Evolutionary conservation across 1,140 invertebrate species (phyloP).

Genomic region (Drosophila tropicalis): DNA sequence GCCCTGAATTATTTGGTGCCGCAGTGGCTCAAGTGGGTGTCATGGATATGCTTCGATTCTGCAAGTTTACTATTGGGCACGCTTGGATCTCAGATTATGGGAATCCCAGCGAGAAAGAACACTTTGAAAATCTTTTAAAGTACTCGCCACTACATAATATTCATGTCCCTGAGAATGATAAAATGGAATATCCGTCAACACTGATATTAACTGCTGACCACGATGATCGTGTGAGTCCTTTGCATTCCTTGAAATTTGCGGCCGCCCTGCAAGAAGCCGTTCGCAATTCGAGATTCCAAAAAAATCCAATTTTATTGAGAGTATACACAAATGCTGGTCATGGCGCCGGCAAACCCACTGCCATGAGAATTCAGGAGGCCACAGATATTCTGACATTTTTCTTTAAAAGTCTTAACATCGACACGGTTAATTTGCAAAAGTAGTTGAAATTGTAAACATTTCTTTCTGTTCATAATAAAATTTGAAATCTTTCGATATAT

Average conservation of each 20-base stretch:
- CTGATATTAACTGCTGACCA: conserved; percentile 97
- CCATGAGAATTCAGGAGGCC: conserved; percentile 90
- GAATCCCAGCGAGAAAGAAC: conserved; percentile 92
- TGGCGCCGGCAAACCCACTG: conserved; percentile 97
- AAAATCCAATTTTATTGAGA: conserved; percentile 93
- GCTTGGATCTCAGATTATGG: conserved; percentile 99
- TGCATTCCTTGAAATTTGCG: conserved; percentile 97
- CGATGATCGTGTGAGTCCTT: conserved; percentile 97
- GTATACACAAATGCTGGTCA: conserved; percentile 98
- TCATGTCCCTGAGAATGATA: conserved; percentile 85
- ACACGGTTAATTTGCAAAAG: conserved; percentile 50
- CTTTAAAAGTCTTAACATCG: conserved; percentile 87
- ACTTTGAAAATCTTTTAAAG: conserved; percentile 94
- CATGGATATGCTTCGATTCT: conserved; percentile 98
- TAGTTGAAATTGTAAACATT: not conserved
- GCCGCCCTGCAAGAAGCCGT: conserved; percentile 94
- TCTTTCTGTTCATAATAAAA: conserved; percentile 4
- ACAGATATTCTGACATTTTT: conserved; percentile 95
- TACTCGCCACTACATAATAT: conserved; percentile 99
- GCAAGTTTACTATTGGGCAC: conserved; percentile 99
- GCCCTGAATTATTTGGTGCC: conserved; percentile 96
- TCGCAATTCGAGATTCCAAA: conserved; percentile 87
- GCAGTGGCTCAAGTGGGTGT: conserved; percentile 96
- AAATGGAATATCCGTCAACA: conserved; percentile 93
- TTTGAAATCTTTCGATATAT: not conserved